Evolutionary conservation across 2,113 vertebrate species (phyloP), one percentile per base, ranked within the genome.

Genomic region (Ciconia boyciana): DNA sequence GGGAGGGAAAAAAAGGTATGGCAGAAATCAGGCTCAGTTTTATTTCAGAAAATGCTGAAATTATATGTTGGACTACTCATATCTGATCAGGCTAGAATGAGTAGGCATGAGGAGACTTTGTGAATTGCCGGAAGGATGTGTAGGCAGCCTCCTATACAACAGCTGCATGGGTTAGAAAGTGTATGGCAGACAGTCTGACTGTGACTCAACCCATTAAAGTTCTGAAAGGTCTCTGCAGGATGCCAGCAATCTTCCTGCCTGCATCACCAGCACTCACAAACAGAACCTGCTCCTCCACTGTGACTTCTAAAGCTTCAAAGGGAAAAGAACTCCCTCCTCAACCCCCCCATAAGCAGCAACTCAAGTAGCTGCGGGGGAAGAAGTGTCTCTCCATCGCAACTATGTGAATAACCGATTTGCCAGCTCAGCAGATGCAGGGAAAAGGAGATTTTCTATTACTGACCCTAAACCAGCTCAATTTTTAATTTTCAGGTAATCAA

Each of bases 111-210:
- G 80, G 48, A 92, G 77, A 72, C 83, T 77, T 64, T 87, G 87
- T 96, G 96, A 97, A 94, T 74, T 91, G 90, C 80, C 2, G 83
- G 93, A 93, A 94, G 85, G 96, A 94, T 91, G 94, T 83, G 96
- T 96, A 92, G 97, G 97, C 93, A 92, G 95, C 74, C 87, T 97
- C 90, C 89, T 90, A 58, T 97, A 92, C 66, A 95, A 95, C 81
- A 93, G 95, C 90, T 72, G 83, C 76, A 94, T 16, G 57, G 79
- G 72, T 72, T 93, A 86, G 65, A 89, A 93, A 94, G 90, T 78
- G 24, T 66, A 87, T 1, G 7, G 89, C 69, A 92, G 75, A 85
- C 82, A 94, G 93, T 58, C 96, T 91, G 82, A 39, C 83, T 89
- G 79, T 97, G 96, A 97, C 92, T 97, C 96, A 97, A 69, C 72